phyloP scores from a whole-genome alignment of 2,113 vertebrate genomes.

The Noturus placidus region DNA sequence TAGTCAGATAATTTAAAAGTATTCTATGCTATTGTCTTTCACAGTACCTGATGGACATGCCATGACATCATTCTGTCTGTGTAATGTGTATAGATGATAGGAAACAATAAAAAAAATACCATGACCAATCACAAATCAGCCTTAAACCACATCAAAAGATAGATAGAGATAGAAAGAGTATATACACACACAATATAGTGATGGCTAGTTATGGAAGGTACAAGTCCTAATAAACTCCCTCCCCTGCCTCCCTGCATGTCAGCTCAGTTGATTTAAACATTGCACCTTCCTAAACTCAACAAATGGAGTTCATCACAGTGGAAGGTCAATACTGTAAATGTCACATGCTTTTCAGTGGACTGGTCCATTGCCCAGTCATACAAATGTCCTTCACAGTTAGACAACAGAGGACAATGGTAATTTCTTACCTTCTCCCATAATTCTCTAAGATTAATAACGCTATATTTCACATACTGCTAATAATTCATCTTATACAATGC shows the following conservation, averaged over 20 bases:
- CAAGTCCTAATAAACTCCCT: conserved; percentile 1
- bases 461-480: background rate
- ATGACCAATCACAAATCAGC: background rate
- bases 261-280: conserved; percentile 34
- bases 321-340: conserved; percentile 42
- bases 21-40: background rate
- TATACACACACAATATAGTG: conserved; percentile 11
- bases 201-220: background rate
- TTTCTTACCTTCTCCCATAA: background rate
- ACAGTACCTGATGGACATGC: background rate
- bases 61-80: background rate
- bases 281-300: conserved; percentile 7
- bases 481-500: background rate
- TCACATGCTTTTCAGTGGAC: conserved; percentile 26
- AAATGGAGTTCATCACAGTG: conserved; percentile 31
- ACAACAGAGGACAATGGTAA: background rate
- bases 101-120: background rate
- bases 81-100: background rate
- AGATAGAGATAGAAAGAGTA: background rate
- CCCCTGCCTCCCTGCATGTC: background rate
- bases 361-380: conserved; percentile 12
- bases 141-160: background rate
- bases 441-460: background rate
- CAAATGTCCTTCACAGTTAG: background rate
- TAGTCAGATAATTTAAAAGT: background rate